Evolutionary conservation across 1,140 invertebrate species (phyloP).

Genomic region (Bombus vancouverensis): DNA sequence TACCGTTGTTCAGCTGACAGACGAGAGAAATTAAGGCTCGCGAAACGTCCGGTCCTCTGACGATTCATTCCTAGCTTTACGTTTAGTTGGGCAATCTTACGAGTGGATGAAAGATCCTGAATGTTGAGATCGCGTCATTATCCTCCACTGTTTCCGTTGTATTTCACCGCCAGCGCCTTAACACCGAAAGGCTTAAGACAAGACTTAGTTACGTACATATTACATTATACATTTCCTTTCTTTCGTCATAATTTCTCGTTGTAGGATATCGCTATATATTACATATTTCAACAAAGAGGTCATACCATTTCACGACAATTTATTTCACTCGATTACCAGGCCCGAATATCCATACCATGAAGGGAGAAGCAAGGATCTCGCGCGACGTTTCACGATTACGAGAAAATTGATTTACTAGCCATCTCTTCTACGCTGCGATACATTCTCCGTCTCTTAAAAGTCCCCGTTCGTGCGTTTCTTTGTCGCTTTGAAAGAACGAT

Average conservation of each 20-base stretch:
- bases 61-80: not conserved
- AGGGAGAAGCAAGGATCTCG: not conserved
- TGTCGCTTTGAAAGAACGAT: not conserved
- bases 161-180: not conserved
- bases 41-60: not conserved
- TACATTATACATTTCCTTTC: not conserved
- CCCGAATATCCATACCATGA: not conserved
- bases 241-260: not conserved
- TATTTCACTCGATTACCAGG: not conserved
- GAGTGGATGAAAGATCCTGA: too few species aligned
- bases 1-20: not conserved
- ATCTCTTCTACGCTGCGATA: not conserved
- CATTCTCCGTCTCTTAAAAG: not conserved
- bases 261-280: not conserved
- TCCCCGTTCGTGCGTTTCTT: not conserved
- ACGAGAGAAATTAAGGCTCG: not conserved
- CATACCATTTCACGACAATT: too few species aligned
- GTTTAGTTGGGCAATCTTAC: not conserved
- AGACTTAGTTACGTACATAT: not conserved
- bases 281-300: not conserved
- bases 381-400: not conserved
- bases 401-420: conserved; percentile 5
- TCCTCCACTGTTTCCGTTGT: not conserved
- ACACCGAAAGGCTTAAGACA: not conserved
- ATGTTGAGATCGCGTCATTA: not conserved